Percentiles rank a stretch among this genome's conserved stretches.
phyloP scores from a whole-genome alignment of 2,888 invertebrate genomes.

The Ophion slaviceki region DNA sequence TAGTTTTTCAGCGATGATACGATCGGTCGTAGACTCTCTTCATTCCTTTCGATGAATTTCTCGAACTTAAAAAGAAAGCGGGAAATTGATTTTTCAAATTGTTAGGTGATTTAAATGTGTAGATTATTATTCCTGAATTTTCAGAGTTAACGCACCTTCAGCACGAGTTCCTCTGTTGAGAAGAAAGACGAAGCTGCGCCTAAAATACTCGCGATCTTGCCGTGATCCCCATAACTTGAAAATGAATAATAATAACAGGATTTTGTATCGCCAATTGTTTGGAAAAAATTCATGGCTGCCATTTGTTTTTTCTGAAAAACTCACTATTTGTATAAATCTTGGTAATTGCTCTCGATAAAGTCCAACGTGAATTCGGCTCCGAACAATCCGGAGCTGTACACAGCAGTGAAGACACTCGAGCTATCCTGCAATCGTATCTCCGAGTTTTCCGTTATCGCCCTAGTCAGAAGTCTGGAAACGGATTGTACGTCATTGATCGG shows the following conservation, averaged over 20 bases:
- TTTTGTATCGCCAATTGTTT: constrained; percentile 2
- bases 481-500: neutral
- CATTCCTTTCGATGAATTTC: constrained; percentile 51
- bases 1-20: constrained; percentile 42
- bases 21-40: constrained; percentile 21
- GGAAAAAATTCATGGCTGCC: neutral
- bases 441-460: constrained; percentile 86
- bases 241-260: constrained; percentile 9
- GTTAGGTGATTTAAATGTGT: neutral
- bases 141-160: constrained; percentile 68
- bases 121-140: neutral
- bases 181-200: constrained; percentile 67
- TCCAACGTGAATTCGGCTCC: constrained; percentile 90
- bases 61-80: constrained; percentile 49
- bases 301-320: constrained; percentile 76
- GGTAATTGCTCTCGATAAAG: constrained; percentile 88
- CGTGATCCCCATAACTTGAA: constrained; percentile 67
- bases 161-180: constrained; percentile 67
- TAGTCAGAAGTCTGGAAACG: constrained; percentile 86
- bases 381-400: constrained; percentile 86
- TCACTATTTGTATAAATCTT: constrained; percentile 88
- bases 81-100: neutral
- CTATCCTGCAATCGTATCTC: constrained; percentile 89
- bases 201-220: constrained; percentile 67
- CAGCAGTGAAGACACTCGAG: constrained; percentile 86